Conservation (phyloP, 1,140 invertebrate genomes). For the Lordiphosa collinella region DNA sequence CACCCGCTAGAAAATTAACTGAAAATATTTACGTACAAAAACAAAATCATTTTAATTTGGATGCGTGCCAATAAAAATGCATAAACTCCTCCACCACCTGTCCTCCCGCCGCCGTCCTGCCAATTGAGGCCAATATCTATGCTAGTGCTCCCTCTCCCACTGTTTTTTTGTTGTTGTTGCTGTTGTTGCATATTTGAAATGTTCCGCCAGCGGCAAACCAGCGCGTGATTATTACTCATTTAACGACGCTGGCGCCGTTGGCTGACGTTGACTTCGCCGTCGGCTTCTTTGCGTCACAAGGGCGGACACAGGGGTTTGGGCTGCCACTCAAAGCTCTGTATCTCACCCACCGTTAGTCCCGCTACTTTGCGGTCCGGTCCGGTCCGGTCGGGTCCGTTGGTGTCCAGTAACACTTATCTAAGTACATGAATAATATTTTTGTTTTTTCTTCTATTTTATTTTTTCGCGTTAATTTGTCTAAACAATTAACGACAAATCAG, state of each 20-base stretch:
- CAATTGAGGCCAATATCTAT: no score
- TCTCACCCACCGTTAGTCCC: neutral
- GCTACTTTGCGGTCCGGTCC: neutral
- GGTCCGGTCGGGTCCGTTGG: slow-evolving; percentile 1
- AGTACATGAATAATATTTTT: slow-evolving; percentile 2
- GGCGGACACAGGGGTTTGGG: neutral
- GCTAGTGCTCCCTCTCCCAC: neutral
- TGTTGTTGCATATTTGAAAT: slow-evolving; percentile 37
- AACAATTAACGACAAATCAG: slow-evolving; percentile 30
- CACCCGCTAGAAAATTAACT: slow-evolving; percentile 20
- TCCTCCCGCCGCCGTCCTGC: neutral
- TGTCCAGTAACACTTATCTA: slow-evolving; percentile 14
- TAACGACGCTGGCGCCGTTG: slow-evolving; percentile 19
- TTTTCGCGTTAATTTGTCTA: slow-evolving; percentile 15
- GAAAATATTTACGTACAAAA: slow-evolving; percentile 33
- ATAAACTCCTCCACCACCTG: slow-evolving; percentile 5
- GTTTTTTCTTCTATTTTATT: neutral
- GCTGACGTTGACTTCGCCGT: slow-evolving; percentile 1
- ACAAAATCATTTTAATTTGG: slow-evolving; percentile 46
- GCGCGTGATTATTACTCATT: slow-evolving; percentile 54
- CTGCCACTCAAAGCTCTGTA: slow-evolving; percentile 1
- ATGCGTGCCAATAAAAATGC: slow-evolving; percentile 43
- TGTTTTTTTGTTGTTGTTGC: neutral
- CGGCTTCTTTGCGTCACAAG: slow-evolving; percentile 36
- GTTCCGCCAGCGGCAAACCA: no score